phyloP scores from a whole-genome alignment of 2,113 vertebrate species.

The Cacatua alba region DNA sequence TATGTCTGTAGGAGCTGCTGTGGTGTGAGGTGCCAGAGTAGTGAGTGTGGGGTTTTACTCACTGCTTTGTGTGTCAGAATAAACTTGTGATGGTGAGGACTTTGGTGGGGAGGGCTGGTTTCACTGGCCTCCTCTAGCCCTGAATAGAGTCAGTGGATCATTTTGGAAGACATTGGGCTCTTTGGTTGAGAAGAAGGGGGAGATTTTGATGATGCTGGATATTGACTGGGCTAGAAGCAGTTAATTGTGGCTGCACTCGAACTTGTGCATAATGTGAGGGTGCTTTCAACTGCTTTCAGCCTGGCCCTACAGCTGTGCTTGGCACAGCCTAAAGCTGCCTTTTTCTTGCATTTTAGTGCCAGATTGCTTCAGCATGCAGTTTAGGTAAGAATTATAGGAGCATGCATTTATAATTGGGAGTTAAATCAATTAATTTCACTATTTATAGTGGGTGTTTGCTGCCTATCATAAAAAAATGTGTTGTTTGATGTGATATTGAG shows the following conservation, averaged over 20 bases:
- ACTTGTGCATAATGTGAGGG: fast-evolving
- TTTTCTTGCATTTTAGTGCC: neutral
- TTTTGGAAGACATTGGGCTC: fast-evolving
- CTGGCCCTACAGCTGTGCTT: no score
- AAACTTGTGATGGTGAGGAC: neutral
- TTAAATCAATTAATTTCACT: neutral
- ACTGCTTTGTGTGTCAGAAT: fast-evolving
- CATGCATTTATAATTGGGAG: neutral
- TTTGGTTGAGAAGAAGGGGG: neutral
- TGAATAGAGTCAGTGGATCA: fast-evolving
- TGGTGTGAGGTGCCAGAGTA: neutral
- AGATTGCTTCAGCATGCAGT: neutral
- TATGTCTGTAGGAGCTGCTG: neutral
- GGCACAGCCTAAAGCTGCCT: neutral
- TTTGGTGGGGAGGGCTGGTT: neutral
- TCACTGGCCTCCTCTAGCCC: neutral
- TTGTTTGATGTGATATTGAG: neutral
- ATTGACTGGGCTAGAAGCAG: neutral
- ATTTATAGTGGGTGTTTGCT: neutral
- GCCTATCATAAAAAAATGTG: neutral
- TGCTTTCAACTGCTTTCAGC: neutral
- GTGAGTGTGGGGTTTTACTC: neutral
- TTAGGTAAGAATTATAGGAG: neutral
- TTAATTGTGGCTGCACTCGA: neutral
- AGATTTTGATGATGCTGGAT: neutral